phyloP scores from a whole-genome alignment of 2,797 vertebrate genomes.

The Enteromius anoplus region DNA sequence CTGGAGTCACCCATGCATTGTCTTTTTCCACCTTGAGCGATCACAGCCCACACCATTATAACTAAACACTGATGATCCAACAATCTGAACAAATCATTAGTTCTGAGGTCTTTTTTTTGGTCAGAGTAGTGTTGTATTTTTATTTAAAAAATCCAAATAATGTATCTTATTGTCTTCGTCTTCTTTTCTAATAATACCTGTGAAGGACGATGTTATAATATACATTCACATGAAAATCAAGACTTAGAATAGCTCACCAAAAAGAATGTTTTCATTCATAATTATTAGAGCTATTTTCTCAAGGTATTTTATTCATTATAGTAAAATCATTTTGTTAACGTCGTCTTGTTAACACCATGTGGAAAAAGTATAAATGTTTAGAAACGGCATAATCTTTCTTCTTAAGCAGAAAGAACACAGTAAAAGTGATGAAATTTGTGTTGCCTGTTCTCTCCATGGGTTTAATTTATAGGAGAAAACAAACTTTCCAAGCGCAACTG shows the following conservation, averaged over 20 bases:
- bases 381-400: constrained; percentile 34
- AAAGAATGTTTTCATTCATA: background rate
- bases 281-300: background rate
- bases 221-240: background rate
- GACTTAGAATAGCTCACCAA: background rate
- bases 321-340: background rate
- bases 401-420: constrained; percentile 26
- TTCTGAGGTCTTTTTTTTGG: background rate
- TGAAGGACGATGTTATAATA: background rate
- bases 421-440: constrained; percentile 41
- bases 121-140: background rate
- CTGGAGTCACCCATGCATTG: constrained; percentile 44
- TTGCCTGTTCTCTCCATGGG: constrained; percentile 48
- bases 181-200: background rate
- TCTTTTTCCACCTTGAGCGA: constrained; percentile 24
- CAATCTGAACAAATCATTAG: constrained; percentile 1
- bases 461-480: constrained; percentile 54
- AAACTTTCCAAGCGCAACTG: constrained; percentile 43
- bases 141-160: background rate
- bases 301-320: background rate
- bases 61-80: constrained; percentile 47
- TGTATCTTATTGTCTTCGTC: background rate
- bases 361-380: constrained; percentile 4
- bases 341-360: background rate
- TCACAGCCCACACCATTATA: constrained; percentile 39